Evolutionary conservation across 2,113 vertebrate genomes (phyloP), one percentile per base, ranked within the genome.

Genomic region (Istiophorus platypterus): DNA sequence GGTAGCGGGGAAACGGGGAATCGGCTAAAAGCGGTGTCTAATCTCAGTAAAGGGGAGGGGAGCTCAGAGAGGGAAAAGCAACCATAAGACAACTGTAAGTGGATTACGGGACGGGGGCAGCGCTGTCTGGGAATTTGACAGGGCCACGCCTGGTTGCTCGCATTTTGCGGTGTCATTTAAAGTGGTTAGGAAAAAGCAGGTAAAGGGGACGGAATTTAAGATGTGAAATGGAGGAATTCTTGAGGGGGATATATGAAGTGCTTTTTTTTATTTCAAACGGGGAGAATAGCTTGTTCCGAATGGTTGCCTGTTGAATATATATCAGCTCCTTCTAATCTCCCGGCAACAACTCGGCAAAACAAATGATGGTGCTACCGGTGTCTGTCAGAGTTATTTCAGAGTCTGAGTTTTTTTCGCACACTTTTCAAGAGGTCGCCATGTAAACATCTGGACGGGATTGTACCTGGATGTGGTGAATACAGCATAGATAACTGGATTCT

Each of bases 381-480:
- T 77, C 69, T 78, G 76, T 76, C 54, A 47, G n/a, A 54, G n/a
- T 62, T 65, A 26, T 51, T 67, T 51, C 17, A 72, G 56, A 56
- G 71, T 63, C 20, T 26, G 41, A 80, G 65, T 68, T 14, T 18
- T n/a, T 54, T 54, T 15, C 10, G 10, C 42, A 71, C 51, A 63
- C 22, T n/a, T 22, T 5, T n/a, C n/a, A n/a, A 10, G 42, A 65
- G 51, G 64, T 72, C 49, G 62, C 7, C 0, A 8, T 31, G n/a
- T 45, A 62, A 17, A 49, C 14, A 72, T 66, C 10, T 10, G 75
- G 18, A 52, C 0, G 2, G 3, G 34, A 37, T 1, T 58, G n/a
- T 98, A 99, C 98, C 98, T 99, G 95, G 98, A 99, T 68, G 98
- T 99, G 90, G 98, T 99, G 93, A 99, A 99, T 26, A 99, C 96